These are phyloP conservation scores for Lissonota sp. DNA, from an alignment of 2,888 invertebrate genomes.

Conservation along the genomic window DNA sequence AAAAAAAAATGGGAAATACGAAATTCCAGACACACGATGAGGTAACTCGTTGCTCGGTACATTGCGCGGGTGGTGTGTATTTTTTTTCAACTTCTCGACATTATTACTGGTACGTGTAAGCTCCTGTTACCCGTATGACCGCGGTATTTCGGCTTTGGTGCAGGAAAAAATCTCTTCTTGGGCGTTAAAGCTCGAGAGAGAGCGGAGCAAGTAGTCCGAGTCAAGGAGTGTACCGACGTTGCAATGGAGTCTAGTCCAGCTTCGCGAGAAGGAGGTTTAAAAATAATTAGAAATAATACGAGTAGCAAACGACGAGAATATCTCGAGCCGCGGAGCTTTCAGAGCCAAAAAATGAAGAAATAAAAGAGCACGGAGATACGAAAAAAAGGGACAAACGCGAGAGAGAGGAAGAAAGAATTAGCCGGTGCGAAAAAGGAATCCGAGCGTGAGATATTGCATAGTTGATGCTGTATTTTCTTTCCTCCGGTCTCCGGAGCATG, in stretches of 20 bases:
- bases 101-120: background rate
- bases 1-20: background rate
- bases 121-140: background rate
- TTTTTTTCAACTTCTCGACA: constrained; percentile 8
- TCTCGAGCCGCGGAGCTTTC: constrained; percentile 19
- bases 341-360: background rate
- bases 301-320: constrained; percentile 22
- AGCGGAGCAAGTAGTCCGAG: constrained; percentile 39
- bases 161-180: background rate
- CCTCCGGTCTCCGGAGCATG: constrained; percentile 23
- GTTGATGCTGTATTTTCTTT: constrained; percentile 28
- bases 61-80: constrained; percentile 17
- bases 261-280: constrained; percentile 14
- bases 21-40: constrained; percentile 35
- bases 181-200: constrained; percentile 6
- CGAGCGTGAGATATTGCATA: constrained; percentile 8
- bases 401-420: constrained; percentile 10
- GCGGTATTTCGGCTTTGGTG: background rate
- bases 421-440: constrained; percentile 16
- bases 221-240: constrained; percentile 7
- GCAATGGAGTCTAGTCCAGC: background rate
- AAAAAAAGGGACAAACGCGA: constrained; percentile 4
- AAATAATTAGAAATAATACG: constrained; percentile 59
- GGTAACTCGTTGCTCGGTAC: constrained; percentile 7
- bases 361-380: background rate